Conservation (phyloP, 1,140 invertebrate genomes). For the Drosophila orosa region DNA sequence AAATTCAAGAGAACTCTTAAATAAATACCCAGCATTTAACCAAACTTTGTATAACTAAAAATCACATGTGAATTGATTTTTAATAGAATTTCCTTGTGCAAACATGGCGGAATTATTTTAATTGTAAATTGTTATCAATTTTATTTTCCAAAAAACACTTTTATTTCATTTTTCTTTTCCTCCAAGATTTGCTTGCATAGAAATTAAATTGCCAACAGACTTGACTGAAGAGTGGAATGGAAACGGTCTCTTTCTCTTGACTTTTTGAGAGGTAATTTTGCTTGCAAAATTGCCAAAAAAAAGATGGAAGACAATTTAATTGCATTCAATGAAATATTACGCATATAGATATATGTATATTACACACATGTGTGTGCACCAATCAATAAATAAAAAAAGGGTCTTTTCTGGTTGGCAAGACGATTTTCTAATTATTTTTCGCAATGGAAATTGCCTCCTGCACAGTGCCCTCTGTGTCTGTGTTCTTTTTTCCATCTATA, state of each 20-base stretch:
- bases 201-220: slow-evolving; percentile 4
- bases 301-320: slow-evolving; percentile 8
- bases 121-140: slow-evolving; percentile 7
- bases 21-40: background rate
- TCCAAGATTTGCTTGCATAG: background rate
- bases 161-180: background rate
- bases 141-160: background rate
- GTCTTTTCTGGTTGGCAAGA: slow-evolving; percentile 22
- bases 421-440: slow-evolving; percentile 69
- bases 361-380: slow-evolving; percentile 8
- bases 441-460: slow-evolving; percentile 12
- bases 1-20: background rate
- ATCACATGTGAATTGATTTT: background rate
- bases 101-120: background rate
- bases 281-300: background rate
- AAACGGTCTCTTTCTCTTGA: background rate
- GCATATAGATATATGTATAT: slow-evolving; percentile 4
- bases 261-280: background rate
- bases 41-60: background rate
- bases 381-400: slow-evolving; percentile 64
- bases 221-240: background rate
- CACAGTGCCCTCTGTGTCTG: background rate
- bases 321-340: slow-evolving; percentile 24
- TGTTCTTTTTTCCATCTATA: slow-evolving; percentile 1
- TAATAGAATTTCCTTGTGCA: background rate